Evolutionary conservation across 2,113 vertebrate species (phyloP).

Genomic region (Tyrannus savana): DNA sequence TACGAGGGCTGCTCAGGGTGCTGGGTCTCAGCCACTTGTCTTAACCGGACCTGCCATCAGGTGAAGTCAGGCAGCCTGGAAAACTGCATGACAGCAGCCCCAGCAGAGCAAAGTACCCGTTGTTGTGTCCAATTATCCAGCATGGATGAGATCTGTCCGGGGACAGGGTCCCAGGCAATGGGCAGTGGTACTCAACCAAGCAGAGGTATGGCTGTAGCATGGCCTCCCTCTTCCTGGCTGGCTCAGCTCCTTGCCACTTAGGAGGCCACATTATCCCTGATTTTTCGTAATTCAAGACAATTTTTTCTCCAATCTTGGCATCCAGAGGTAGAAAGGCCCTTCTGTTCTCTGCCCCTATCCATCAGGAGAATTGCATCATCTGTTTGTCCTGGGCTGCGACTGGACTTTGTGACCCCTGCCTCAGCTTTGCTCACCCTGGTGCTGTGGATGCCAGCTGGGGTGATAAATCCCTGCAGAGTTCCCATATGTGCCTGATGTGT

Average conservation of each 20-base stretch:
- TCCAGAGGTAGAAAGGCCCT: neutral
- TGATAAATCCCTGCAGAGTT: neutral
- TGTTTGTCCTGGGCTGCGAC: neutral
- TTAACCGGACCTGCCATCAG: neutral
- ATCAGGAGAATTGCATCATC: neutral
- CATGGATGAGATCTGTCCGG: fast-evolving
- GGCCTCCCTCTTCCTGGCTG: neutral
- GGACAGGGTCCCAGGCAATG: neutral
- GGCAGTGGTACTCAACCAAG: neutral
- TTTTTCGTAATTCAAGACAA: neutral
- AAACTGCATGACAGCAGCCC: neutral
- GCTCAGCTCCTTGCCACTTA: neutral
- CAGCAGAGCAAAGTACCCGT: neutral
- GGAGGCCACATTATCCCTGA: neutral
- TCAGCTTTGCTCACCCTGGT: neutral
- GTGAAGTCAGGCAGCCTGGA: neutral
- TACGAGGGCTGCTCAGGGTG: neutral
- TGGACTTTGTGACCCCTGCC: neutral
- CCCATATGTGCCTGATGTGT: neutral
- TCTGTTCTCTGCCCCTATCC: neutral
- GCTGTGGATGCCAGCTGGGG: neutral
- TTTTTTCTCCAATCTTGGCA: neutral
- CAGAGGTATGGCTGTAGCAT: fast-evolving
- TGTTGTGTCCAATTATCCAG: neutral
- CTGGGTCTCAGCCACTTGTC: neutral